Conservation (phyloP, 2,888 invertebrate genomes). For the Prosopocoilus inquinatus region DNA sequence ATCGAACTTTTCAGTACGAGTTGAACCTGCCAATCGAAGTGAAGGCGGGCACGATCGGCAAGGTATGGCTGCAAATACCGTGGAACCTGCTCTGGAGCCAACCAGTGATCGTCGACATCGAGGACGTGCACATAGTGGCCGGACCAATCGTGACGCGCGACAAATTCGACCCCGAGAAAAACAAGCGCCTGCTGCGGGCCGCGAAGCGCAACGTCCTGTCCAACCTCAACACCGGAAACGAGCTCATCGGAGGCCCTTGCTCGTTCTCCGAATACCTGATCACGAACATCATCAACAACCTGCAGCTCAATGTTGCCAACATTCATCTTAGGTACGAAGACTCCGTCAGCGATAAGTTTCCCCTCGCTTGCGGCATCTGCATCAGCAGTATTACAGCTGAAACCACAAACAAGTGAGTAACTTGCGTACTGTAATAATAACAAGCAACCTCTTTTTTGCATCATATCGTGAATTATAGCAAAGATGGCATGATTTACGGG, state of each 20-base stretch:
- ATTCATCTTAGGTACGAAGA: conserved; percentile 83
- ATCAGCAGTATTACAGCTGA: conserved; percentile 75
- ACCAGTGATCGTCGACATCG: conserved; percentile 69
- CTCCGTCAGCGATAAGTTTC: conserved; percentile 62
- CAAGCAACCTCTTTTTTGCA: too few species aligned
- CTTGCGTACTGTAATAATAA: too few species aligned
- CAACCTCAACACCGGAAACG: conserved; percentile 61
- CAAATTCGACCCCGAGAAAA: conserved; percentile 70
- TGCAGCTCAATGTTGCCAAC: conserved; percentile 75
- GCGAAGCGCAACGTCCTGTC: conserved; percentile 70
- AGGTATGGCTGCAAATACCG: conserved; percentile 71
- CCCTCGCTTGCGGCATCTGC: conserved; percentile 74
- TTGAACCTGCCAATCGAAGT: conserved; percentile 79
- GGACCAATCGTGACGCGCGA: conserved; percentile 70
- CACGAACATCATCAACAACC: conserved; percentile 74
- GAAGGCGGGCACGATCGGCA: conserved; percentile 76
- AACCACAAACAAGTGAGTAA: conserved; percentile 73
- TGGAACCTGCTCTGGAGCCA: conserved; percentile 75
- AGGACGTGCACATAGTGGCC: conserved; percentile 74
- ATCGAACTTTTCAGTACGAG: conserved; percentile 69
- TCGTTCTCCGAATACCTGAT: conserved; percentile 71
- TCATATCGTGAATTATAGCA: too few species aligned
- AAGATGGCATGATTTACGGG: too few species aligned
- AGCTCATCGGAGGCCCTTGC: conserved; percentile 62
- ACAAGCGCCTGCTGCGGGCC: conserved; percentile 69